Percentiles rank a stretch among this genome's conserved stretches.
phyloP scores from a whole-genome alignment of 2,113 vertebrate genomes.

The Elgaria multicarinata region DNA sequence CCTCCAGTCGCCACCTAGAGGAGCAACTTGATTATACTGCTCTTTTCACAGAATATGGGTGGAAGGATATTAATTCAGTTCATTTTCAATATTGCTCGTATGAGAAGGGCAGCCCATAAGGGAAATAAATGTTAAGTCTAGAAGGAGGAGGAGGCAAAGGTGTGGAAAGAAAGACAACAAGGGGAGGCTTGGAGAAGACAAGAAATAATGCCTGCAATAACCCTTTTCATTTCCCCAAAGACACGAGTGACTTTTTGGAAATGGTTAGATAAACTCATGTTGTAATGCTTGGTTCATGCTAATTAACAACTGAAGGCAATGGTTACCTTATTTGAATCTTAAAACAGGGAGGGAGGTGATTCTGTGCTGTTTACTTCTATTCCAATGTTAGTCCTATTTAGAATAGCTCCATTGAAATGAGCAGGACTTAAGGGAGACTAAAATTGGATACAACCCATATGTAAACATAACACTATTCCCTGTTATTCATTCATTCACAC shows the following conservation, averaged over 20 bases:
- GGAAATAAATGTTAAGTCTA: constrained; percentile 5
- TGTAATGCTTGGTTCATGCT: not conserved
- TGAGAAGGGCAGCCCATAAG: not conserved
- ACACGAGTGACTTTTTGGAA: not conserved
- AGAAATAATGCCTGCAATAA: not conserved
- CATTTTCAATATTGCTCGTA: not conserved
- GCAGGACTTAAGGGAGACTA: no score
- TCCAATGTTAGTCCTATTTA: no score
- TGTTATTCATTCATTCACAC: not conserved
- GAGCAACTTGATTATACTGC: not conserved
- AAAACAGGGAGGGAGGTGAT: not conserved
- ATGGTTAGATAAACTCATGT: not conserved
- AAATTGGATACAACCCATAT: not conserved
- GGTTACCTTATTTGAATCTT: not conserved
- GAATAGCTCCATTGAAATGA: no score
- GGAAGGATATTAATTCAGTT: constrained; percentile 1
- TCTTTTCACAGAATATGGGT: not conserved
- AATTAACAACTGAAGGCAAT: not conserved
- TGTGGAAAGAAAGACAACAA: not conserved
- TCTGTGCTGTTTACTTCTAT: not conserved
- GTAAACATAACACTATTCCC: not conserved
- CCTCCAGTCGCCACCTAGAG: not conserved
- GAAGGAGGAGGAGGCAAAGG: not conserved
- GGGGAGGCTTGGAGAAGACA: not conserved
- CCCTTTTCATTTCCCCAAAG: not conserved